These are phyloP conservation scores for Pica pica DNA, from an alignment of 2,113 vertebrate genomes.

Conservation along the genomic window DNA sequence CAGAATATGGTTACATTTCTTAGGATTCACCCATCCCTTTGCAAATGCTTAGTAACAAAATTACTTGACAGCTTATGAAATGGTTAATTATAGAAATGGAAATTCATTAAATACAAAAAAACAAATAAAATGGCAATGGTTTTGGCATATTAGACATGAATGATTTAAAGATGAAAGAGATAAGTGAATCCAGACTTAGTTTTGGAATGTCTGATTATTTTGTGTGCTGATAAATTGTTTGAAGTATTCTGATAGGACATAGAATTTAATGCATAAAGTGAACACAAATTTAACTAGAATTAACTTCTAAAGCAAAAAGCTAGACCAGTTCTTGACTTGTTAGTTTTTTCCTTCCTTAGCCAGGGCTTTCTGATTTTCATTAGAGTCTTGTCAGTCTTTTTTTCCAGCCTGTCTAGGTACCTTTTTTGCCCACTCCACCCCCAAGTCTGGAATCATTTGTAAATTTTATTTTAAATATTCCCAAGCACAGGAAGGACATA, in stretches of 20 bases:
- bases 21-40: not conserved
- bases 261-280: not conserved
- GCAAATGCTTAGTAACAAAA: not conserved
- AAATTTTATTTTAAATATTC: not conserved
- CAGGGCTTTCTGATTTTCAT: not conserved
- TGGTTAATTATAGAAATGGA: not conserved
- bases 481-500: not conserved
- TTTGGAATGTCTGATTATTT: not conserved
- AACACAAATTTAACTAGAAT: not conserved
- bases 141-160: not conserved
- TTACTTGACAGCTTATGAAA: not conserved
- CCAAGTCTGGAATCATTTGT: not conserved
- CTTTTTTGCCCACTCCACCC: accelerated
- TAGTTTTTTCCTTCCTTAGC: not conserved
- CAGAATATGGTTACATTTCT: not conserved
- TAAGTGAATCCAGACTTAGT: not conserved
- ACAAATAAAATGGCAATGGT: not conserved
- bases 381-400: not conserved
- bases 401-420: not conserved
- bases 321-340: not conserved
- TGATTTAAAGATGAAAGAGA: not conserved
- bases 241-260: not conserved
- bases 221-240: not conserved
- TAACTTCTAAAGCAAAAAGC: not conserved
- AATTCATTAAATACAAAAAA: not conserved